Percentiles rank a stretch among this genome's conserved stretches.
Evolutionary conservation across 2,888 invertebrate genomes (phyloP).

Genomic region (Pharmacophagus antenor): DNA sequence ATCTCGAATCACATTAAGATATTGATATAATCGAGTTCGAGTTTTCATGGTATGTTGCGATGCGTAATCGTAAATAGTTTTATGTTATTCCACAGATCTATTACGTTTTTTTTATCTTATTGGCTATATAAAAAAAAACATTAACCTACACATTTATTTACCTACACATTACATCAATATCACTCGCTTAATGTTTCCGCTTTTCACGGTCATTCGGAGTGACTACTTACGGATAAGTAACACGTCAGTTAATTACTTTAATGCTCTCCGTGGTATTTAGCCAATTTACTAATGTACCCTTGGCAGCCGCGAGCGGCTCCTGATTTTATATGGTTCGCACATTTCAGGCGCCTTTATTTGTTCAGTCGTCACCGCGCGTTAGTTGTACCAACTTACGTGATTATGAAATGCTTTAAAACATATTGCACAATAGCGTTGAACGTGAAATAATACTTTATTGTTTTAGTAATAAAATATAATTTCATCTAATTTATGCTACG

Average conservation of each 20-base stretch:
- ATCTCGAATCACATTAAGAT: no score
- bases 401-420: no score
- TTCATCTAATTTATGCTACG: no score
- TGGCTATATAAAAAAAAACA: neutral
- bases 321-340: slow-evolving; percentile 26
- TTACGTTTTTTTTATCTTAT: no score
- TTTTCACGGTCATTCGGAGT: neutral
- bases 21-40: no score
- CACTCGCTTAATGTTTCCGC: neutral
- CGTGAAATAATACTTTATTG: no score
- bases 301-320: slow-evolving; percentile 3
- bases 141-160: neutral
- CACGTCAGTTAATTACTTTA: slow-evolving; percentile 16
- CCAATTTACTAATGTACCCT: slow-evolving; percentile 21
- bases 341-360: neutral
- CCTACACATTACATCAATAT: neutral
- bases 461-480: no score
- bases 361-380: no score
- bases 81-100: no score
- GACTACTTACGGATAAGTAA: slow-evolving; percentile 8
- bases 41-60: no score
- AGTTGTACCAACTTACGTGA: neutral
- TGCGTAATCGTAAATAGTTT: no score
- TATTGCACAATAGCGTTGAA: neutral
- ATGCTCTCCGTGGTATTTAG: slow-evolving; percentile 18